These are phyloP conservation scores for Pseudomyrmex sp. DNA, from an alignment of 1,140 invertebrate species.

Conservation along the genomic window DNA sequence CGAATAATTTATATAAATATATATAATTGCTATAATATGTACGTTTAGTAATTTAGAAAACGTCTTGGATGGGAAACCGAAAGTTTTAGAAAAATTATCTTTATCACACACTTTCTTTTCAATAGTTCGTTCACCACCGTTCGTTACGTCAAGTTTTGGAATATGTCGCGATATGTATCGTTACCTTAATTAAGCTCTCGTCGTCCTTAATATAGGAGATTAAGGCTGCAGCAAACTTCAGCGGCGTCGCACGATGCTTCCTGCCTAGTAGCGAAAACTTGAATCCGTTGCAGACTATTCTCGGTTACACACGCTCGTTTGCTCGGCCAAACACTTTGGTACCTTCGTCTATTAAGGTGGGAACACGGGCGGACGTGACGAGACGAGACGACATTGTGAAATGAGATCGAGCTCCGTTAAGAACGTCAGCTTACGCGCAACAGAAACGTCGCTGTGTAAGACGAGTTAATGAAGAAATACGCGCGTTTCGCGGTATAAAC, in stretches of 20 bases:
- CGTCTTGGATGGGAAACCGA: neutral
- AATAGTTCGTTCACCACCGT: slow-evolving; percentile 13
- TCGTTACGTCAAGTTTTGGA: neutral
- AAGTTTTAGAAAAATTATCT: slow-evolving; percentile 1
- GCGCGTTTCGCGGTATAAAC: slow-evolving; percentile 22
- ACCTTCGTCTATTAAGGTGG: slow-evolving; percentile 70
- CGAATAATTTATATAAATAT: too few relatives aligned
- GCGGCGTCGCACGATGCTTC: slow-evolving; percentile 54
- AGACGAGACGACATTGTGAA: slow-evolving; percentile 45
- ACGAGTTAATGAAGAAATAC: slow-evolving; percentile 68
- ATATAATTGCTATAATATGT: too few relatives aligned
- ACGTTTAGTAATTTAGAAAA: neutral
- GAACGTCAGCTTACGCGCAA: slow-evolving; percentile 43
- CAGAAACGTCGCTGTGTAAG: slow-evolving; percentile 6
- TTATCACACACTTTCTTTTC: neutral
- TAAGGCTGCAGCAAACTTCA: slow-evolving; percentile 62
- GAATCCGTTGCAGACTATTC: slow-evolving; percentile 48
- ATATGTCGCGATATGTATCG: slow-evolving; percentile 69
- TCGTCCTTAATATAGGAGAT: slow-evolving; percentile 60
- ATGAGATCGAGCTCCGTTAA: slow-evolving; percentile 40
- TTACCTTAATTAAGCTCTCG: slow-evolving; percentile 70
- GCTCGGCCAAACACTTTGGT: slow-evolving; percentile 64
- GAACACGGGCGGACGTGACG: slow-evolving; percentile 17
- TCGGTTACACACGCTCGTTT: slow-evolving; percentile 47
- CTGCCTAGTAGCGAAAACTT: slow-evolving; percentile 49